Evolutionary conservation across 2,797 vertebrate species (phyloP).

Genomic region (Thaleichthys pacificus): DNA sequence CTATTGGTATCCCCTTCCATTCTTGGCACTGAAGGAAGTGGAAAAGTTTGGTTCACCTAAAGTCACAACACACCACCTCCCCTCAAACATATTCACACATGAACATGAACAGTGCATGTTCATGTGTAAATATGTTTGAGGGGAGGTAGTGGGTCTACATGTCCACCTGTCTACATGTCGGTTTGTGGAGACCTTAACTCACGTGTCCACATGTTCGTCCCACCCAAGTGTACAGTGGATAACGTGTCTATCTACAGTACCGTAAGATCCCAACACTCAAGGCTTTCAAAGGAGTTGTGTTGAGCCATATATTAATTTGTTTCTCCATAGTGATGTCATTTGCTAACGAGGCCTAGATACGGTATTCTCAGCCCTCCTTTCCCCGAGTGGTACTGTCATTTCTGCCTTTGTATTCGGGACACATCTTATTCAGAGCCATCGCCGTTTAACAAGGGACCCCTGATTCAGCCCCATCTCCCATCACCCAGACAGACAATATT

Average conservation of each 20-base stretch:
- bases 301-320: slow-evolving; percentile 9
- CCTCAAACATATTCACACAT: no score
- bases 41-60: no score
- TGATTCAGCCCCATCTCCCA: slow-evolving; percentile 53
- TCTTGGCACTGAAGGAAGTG: no score
- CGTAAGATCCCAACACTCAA: neutral
- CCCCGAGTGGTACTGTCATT: slow-evolving; percentile 23
- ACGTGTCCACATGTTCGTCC: no score
- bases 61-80: no score
- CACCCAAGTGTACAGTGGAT: no score
- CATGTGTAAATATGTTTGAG: no score
- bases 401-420: slow-evolving; percentile 49
- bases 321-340: slow-evolving; percentile 27
- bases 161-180: no score
- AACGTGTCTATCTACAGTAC: neutral
- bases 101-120: no score
- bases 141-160: no score
- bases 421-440: slow-evolving; percentile 41
- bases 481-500: slow-evolving; percentile 69
- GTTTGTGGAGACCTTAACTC: no score
- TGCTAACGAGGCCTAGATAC: neutral
- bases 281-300: neutral
- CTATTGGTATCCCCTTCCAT: no score
- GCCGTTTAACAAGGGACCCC: slow-evolving; percentile 46
- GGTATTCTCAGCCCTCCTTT: slow-evolving; percentile 29